Evolutionary conservation across 2,113 vertebrate species (phyloP), one percentile per base, ranked within the genome.

Genomic region (Narcine bancroftii): DNA sequence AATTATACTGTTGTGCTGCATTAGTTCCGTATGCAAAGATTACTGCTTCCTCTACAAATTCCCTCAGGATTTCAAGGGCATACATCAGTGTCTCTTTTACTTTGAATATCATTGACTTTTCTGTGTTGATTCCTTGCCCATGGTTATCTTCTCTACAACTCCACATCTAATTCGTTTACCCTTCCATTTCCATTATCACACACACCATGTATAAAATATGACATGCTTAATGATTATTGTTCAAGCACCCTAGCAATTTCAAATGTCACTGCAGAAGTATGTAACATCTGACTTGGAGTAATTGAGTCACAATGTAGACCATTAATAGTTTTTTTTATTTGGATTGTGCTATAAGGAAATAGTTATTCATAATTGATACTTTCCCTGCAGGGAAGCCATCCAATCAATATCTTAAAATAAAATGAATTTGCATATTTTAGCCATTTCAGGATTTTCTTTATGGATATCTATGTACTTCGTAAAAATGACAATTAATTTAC

Each of bases 141-240:
- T 47, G 2, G 45, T 81, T 47, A 26, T 29, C 45, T 50, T 81
- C 47, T 53, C 47, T n/a, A 3, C 50, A 56, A 11, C 50, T 15
- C 79, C 79, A 53, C 47, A 21, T 53, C 24, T 10, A 33, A 56
- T 53, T 83, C 79, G 42, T 53, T 10, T 53, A 83, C 47, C 11
- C 47, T 53, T 50, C 50, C 47, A 83, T 13, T 83, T 11, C 47
- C 47, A 83, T 83, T 56, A 17, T 83, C 79, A 53, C 29, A 29
- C 79, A 56, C 13, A 81, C n/a, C 79, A 83, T 83, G 79, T 29
- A 83, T 56, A 53, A 81, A 81, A 83, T 83, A 83, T 56, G 79
- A 83, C 11, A 33, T 13, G 45, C 47, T 83, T 83, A 33, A 83
- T 15, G 47, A 56, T 56, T 83, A n/a, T 83, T 56, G 79, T 47